A percentile compares a stretch with the other conserved stretches of the same genome.
These are phyloP conservation scores for Phrynosoma blainvillii DNA, from an alignment of 2,113 vertebrate species.

Conservation along the genomic window DNA sequence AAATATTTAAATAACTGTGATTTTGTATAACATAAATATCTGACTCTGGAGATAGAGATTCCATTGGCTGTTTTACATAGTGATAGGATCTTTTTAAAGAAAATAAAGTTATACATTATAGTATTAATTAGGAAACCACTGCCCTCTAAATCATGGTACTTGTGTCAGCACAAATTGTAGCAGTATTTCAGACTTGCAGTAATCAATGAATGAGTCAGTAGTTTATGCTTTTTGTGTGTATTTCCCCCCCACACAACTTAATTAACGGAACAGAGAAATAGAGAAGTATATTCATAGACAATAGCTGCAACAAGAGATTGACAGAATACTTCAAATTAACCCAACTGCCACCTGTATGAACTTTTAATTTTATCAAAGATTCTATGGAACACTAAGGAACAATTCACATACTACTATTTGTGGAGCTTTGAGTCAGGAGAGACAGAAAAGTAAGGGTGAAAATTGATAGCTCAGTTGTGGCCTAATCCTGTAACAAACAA, in stretches of 20 bases:
- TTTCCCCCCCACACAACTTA: slow-evolving; percentile 57
- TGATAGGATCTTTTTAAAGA: slow-evolving; percentile 58
- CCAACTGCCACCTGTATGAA: background rate
- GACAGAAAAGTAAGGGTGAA: background rate
- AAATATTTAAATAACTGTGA: slow-evolving; percentile 84
- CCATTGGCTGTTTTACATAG: slow-evolving; percentile 55
- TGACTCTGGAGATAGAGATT: slow-evolving; percentile 62
- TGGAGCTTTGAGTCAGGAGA: background rate
- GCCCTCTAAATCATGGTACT: slow-evolving; percentile 59
- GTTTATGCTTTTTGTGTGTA: slow-evolving; percentile 46
- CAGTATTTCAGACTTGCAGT: slow-evolving; percentile 61
- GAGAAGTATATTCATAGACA: slow-evolving; percentile 12
- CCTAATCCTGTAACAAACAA: background rate
- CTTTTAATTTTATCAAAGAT: slow-evolving; percentile 22
- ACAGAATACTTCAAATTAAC: slow-evolving; percentile 4
- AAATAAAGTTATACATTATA: slow-evolving; percentile 58
- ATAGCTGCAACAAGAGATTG: slow-evolving; percentile 13
- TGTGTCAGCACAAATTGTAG: slow-evolving; percentile 57
- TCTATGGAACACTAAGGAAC: background rate
- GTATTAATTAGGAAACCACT: slow-evolving; percentile 65
- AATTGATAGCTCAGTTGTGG: background rate
- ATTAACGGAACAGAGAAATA: slow-evolving; percentile 47
- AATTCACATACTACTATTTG: background rate
- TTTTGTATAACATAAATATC: slow-evolving; percentile 77
- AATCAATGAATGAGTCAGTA: slow-evolving; percentile 63